Conservation (phyloP, 2,888 invertebrate genomes). For the Polyommatus iphigenia region DNA sequence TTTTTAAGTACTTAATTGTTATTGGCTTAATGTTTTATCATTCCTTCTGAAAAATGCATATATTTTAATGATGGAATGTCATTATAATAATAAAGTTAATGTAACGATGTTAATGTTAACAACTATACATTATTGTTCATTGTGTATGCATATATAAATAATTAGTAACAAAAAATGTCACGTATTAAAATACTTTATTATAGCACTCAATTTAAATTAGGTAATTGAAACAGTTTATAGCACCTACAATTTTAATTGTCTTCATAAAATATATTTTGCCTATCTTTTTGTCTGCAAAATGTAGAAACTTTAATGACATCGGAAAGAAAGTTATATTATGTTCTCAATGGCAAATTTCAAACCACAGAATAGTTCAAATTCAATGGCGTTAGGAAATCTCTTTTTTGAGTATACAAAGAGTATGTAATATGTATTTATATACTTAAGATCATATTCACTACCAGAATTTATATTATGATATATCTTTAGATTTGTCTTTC, state of each 20-base stretch:
- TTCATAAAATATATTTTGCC: not conserved
- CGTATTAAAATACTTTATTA: not conserved
- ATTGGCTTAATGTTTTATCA: not conserved
- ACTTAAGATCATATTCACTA: too few species aligned
- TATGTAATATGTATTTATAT: too few species aligned
- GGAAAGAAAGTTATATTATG: not conserved
- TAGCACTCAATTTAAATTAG: not conserved
- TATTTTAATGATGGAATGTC: slow-evolving; percentile 3
- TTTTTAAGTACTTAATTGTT: too few species aligned
- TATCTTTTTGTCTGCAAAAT: too few species aligned
- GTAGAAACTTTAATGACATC: not conserved
- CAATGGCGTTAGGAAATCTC: too few species aligned
- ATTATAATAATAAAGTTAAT: slow-evolving; percentile 24
- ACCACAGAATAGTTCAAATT: not conserved
- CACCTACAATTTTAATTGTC: not conserved
- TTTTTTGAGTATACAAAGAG: too few species aligned
- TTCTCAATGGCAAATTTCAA: not conserved
- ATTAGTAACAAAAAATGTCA: not conserved
- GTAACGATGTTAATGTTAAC: not conserved
- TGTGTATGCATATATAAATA: not conserved
- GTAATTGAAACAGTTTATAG: not conserved
- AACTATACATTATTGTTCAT: not conserved
- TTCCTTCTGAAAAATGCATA: not conserved
- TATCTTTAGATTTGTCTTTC: too few species aligned
- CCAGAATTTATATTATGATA: too few species aligned